These are phyloP conservation scores for Misgurnus anguillicaudatus DNA, from an alignment of 2,113 vertebrate genomes.

Conservation along the genomic window DNA sequence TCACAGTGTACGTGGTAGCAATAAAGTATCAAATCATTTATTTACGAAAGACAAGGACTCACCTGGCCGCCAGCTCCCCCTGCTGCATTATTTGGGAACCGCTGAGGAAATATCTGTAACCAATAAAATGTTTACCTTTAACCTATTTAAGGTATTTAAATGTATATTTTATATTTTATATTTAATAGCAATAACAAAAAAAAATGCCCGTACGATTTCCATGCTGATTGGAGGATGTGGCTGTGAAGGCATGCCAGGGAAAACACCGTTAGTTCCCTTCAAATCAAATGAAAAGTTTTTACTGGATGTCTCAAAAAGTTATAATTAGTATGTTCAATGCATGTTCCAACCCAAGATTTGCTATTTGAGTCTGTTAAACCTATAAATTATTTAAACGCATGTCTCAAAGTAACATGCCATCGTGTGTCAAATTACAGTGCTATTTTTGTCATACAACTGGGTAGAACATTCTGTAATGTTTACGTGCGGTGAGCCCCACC, in stretches of 20 bases:
- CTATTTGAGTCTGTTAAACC: conserved; percentile 16
- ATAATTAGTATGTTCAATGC: not conserved
- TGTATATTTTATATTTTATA: too few species aligned
- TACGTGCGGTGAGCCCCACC: conserved; percentile 60
- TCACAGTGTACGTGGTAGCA: not conserved
- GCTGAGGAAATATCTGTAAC: conserved; percentile 66
- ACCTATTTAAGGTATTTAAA: not conserved
- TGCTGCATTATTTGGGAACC: conserved; percentile 49
- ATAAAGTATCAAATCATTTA: not conserved
- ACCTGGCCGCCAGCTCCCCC: conserved; percentile 62
- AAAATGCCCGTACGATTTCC: conserved; percentile 66
- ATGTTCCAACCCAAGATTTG: not conserved
- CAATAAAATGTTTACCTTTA: not conserved
- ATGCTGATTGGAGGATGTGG: conserved; percentile 68
- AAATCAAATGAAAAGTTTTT: conserved; percentile 29
- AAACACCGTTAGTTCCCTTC: conserved; percentile 57
- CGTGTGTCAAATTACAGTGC: conserved; percentile 22
- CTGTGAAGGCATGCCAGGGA: conserved; percentile 47
- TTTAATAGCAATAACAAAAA: conserved; percentile 8
- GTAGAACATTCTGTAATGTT: not conserved
- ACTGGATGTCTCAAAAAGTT: conserved; percentile 1
- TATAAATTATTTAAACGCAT: conserved; percentile 23
- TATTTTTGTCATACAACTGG: not conserved
- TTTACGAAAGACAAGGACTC: conserved; percentile 10
- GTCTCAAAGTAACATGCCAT: conserved; percentile 16